Evolutionary conservation across 2,113 vertebrate species (phyloP).

Genomic region (Colaptes auratus): DNA sequence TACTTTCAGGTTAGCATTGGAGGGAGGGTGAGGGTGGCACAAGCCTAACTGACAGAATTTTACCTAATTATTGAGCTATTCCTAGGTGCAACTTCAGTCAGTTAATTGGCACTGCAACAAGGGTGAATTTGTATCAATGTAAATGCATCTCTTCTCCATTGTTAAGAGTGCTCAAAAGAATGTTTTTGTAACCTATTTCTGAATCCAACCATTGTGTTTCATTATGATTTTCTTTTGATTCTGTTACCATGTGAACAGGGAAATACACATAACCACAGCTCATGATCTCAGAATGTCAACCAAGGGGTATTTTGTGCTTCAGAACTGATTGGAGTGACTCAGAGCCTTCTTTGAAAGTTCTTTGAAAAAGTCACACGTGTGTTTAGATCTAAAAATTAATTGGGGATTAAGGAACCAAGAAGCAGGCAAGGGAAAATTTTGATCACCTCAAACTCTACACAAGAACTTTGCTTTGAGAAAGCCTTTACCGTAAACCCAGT

Average conservation of each 20-base stretch:
- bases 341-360: slow-evolving; percentile 29
- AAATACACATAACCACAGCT: slow-evolving; percentile 69
- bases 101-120: slow-evolving; percentile 45
- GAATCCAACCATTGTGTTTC: slow-evolving; percentile 61
- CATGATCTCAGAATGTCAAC: slow-evolving; percentile 68
- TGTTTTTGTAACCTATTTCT: slow-evolving; percentile 60
- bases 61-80: slow-evolving; percentile 36
- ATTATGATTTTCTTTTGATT: slow-evolving; percentile 70
- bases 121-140: slow-evolving; percentile 51
- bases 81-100: neutral
- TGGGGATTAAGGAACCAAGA: slow-evolving; percentile 54
- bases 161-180: slow-evolving; percentile 46
- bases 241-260: slow-evolving; percentile 74
- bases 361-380: slow-evolving; percentile 36
- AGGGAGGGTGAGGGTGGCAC: neutral
- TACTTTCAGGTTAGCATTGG: neutral
- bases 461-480: slow-evolving; percentile 32
- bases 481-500: neutral
- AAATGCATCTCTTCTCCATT: slow-evolving; percentile 35
- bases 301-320: slow-evolving; percentile 59
- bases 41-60: slow-evolving; percentile 10
- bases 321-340: slow-evolving; percentile 53
- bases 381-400: slow-evolving; percentile 64
- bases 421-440: neutral
- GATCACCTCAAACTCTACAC: neutral